These are phyloP conservation scores for Sinocyclocheilus maitianheensis DNA, from an alignment of 2,113 vertebrate species.

Conservation along the genomic window DNA sequence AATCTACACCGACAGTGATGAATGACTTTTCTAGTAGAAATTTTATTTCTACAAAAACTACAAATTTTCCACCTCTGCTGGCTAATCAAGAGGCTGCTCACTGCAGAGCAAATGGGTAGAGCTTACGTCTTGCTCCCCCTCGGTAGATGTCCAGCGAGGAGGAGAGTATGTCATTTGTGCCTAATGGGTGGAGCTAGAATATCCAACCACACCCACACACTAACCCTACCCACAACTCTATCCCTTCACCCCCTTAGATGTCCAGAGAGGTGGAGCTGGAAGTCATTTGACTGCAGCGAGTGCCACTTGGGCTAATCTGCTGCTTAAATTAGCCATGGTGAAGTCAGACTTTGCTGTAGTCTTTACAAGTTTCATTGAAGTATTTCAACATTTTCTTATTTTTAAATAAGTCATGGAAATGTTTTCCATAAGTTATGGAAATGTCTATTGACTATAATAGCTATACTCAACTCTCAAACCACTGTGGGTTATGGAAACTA, in stretches of 20 bases:
- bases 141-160: slow-evolving; percentile 74
- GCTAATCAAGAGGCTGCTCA: background rate
- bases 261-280: too few species aligned
- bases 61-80: background rate
- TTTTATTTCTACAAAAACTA: background rate
- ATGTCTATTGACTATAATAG: background rate
- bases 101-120: too few species aligned
- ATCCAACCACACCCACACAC: too few species aligned
- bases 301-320: too few species aligned
- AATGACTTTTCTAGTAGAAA: background rate
- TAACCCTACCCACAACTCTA: too few species aligned
- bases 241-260: too few species aligned
- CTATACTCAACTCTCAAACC: background rate
- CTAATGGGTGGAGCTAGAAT: too few species aligned
- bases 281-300: too few species aligned
- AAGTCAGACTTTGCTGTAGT: background rate
- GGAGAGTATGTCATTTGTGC: too few species aligned
- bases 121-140: too few species aligned
- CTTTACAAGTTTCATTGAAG: background rate
- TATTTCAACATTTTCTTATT: background rate
- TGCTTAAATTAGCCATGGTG: background rate
- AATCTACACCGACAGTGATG: background rate
- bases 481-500: slow-evolving; percentile 86
- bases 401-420: background rate
- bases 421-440: too few species aligned